Base-by-base conservation (phyloP, 2,888 invertebrate genomes). In the Perizoma flavofasciatum region DNA sequence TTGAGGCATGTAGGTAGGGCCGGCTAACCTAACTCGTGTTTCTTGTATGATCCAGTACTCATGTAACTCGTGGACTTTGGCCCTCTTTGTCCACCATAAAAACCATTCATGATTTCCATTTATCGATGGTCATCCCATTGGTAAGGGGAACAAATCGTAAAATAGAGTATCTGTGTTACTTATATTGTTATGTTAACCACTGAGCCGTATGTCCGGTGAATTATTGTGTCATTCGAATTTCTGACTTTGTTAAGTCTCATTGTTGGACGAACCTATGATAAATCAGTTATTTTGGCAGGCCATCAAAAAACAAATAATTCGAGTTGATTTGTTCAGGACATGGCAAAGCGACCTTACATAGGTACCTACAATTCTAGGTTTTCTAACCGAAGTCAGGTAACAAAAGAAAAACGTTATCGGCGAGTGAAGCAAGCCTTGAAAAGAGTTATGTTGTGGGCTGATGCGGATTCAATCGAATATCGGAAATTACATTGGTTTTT, bases 201-300 rank as follows among this genome's bases (percentile, higher is more conserved):
- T 55, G 50, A 54, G 44, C 47, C 68, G 56, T 52, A 65, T 60
- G 59, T 69, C 68, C 68, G 61, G 59, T 61, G 33, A 49, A 52
- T 59, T 59, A 54, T 43, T 46, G 45, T 59, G 49, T 49, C 59
- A 49, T 59, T 45, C 11, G 35, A 39, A 10, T 5, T 49, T 7
- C 8, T 8, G 22, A 39, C 22, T 22, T 22, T 22, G 22, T 22
- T 2, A 22, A 22, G 22, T 22, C 5, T 22, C 6, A 47, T n/a
- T 33, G 11, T n/a, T 34, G 34, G 5, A 32, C 5, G 40, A 40
- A 6, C 10, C 41, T n/a, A 6, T 10, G 41, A 41, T 10, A 11
- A 44, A 22, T 22, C 44, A 44, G 8, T 44, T 22, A 22, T 22
- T 22, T 41, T 4, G 41, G 4, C 39, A 4, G 7, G 7, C 41